Evolutionary conservation across 2,888 invertebrate genomes (phyloP), one percentile per base, ranked within the genome.

Genomic region (Melinopterus prodromus): DNA sequence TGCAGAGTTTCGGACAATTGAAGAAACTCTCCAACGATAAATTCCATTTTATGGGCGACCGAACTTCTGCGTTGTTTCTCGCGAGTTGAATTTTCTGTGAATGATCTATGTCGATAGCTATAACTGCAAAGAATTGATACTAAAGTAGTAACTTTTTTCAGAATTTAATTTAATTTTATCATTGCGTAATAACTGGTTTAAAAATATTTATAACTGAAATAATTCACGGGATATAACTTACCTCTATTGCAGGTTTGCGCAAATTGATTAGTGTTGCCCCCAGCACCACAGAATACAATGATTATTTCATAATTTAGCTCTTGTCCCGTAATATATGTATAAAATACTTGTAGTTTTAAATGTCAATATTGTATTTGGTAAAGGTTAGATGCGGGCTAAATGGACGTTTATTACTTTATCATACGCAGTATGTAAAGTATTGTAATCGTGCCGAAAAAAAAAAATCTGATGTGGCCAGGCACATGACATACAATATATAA

Each of bases 211-310:
- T n/a, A n/a, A n/a, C n/a, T n/a, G n/a, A n/a, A n/a, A n/a, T n/a
- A n/a, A n/a, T n/a, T n/a, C n/a, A n/a, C n/a, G n/a, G n/a, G n/a
- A 37, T 37, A 70, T 16, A 7, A 6, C 53, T 83, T 87, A 96
- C 96, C 97, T 92, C 92, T 93, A 83, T 94, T 92, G 87, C 97
- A 96, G 0, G 94, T 95, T 76, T 92, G 91, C 0, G 99, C 99
- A 90, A 99, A 98, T 90, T 99, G 99, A 87, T 99, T 99, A 0
- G 97, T 91, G 89, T 99, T 99, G 16, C 99, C 99, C 12, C 99
- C 99, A 79, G 97, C 98, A 38, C 99, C 99, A 89, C 99, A 99
- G 90, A 99, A 99, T 0, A 95, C 99, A 91, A 99, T 90, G 71
- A 99, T 93, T 0, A 96, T 90, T 87, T 96, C 95, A 86, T 94